phyloP scores from a whole-genome alignment of 2,888 invertebrate species.

The Dione vanillae region DNA sequence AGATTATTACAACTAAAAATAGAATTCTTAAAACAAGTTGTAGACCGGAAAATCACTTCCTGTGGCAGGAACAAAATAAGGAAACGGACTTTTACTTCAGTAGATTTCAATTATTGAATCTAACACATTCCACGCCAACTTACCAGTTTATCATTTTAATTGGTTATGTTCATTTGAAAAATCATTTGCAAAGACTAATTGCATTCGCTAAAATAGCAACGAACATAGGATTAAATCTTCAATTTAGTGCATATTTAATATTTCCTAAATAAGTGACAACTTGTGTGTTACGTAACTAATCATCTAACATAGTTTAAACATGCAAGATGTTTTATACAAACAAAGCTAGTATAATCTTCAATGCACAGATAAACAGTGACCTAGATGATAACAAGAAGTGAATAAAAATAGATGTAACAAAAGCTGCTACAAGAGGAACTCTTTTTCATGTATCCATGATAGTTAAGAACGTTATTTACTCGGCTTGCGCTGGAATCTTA shows the following conservation, averaged over 20 bases:
- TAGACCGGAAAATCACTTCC: neutral
- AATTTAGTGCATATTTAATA: neutral
- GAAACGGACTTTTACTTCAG: neutral
- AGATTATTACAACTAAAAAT: neutral
- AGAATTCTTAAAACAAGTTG: neutral
- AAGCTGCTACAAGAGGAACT: slow-evolving; percentile 16
- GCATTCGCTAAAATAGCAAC: neutral
- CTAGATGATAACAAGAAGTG: slow-evolving; percentile 15
- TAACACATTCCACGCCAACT: neutral
- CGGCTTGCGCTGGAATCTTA: slow-evolving; percentile 18
- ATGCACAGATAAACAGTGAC: slow-evolving; percentile 24
- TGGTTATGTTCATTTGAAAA: neutral
- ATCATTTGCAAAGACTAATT: neutral
- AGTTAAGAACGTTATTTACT: slow-evolving; percentile 23
- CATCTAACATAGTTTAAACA: neutral
- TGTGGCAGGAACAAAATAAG: neutral
- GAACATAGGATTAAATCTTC: neutral
- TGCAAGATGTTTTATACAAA: neutral
- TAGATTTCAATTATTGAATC: neutral
- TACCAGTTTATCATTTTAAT: neutral
- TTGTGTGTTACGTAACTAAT: neutral
- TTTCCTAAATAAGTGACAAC: neutral
- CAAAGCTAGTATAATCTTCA: slow-evolving; percentile 2
- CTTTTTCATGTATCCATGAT: slow-evolving; percentile 20
- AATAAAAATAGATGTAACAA: slow-evolving; percentile 27